These are phyloP conservation scores for Spodoptera picta DNA, from an alignment of 2,888 invertebrate genomes.

Conservation along the genomic window DNA sequence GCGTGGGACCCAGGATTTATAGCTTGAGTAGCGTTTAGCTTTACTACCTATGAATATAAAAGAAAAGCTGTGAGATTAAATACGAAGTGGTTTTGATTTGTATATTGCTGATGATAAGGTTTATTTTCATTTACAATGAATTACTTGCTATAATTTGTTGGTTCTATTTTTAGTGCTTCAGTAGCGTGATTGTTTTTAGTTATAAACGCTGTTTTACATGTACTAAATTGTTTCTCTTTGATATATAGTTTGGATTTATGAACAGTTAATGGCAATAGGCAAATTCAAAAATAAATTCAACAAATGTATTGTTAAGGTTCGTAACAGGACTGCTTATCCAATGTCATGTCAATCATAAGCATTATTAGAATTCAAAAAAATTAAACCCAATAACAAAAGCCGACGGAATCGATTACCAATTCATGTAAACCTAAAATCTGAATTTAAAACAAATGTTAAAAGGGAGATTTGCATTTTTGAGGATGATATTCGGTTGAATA, in stretches of 20 bases:
- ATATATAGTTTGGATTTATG: no score
- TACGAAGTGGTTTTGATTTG: neutral
- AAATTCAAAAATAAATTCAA: no score
- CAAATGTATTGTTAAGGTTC: no score
- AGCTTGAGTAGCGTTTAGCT: slow-evolving; percentile 1
- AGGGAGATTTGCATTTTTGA: slow-evolving; percentile 42
- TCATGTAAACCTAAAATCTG: slow-evolving; percentile 31
- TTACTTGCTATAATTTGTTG: no score
- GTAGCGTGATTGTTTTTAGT: no score
- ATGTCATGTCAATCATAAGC: slow-evolving; percentile 16
- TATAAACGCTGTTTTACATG: no score
- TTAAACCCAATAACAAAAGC: slow-evolving; percentile 5
- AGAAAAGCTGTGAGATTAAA: neutral
- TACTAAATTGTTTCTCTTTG: no score
- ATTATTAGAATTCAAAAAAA: neutral
- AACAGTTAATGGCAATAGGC: no score
- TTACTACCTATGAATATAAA: slow-evolving; percentile 14
- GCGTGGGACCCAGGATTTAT: slow-evolving; percentile 26
- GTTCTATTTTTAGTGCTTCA: no score
- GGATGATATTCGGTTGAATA: slow-evolving; percentile 33
- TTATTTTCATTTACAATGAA: no score
- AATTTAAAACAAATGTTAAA: slow-evolving; percentile 40
- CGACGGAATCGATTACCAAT: slow-evolving; percentile 25
- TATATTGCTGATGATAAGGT: neutral
- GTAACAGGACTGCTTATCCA: neutral